A percentile compares a stretch with the other conserved stretches of the same genome.
These are phyloP conservation scores for Drosophila kanekoi DNA, from an alignment of 2,888 invertebrate genomes.

Conservation along the genomic window DNA sequence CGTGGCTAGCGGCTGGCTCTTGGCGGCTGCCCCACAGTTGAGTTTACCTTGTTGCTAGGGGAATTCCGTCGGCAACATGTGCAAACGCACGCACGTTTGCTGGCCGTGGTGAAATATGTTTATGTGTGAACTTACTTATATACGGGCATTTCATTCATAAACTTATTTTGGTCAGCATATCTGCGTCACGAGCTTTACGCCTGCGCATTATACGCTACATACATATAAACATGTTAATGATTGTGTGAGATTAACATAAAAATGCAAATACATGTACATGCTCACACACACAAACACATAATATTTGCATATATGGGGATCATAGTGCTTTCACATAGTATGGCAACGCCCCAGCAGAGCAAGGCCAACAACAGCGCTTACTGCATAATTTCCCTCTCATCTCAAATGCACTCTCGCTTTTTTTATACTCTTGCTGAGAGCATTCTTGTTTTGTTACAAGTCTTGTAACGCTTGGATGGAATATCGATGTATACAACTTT, in stretches of 20 bases:
- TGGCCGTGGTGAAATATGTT: slow-evolving; percentile 5
- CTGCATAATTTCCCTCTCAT: slow-evolving; percentile 44
- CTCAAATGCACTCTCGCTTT: slow-evolving; percentile 50
- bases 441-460: neutral
- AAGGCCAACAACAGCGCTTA: slow-evolving; percentile 31
- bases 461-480: neutral
- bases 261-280: neutral
- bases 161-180: slow-evolving; percentile 11
- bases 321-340: slow-evolving; percentile 14
- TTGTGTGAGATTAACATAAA: neutral
- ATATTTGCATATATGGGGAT: slow-evolving; percentile 1
- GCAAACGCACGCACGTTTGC: slow-evolving; percentile 27
- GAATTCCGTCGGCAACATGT: slow-evolving; percentile 43
- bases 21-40: slow-evolving; percentile 10
- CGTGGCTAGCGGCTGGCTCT: slow-evolving; percentile 38
- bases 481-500: neutral
- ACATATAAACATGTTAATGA: neutral
- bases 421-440: neutral
- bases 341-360: slow-evolving; percentile 7
- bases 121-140: neutral
- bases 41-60: slow-evolving; percentile 66
- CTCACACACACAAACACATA: neutral
- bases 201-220: neutral
- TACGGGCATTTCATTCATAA: slow-evolving; percentile 51
- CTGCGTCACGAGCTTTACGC: slow-evolving; percentile 31